Evolutionary conservation across 2,797 vertebrate species (phyloP), one percentile per base, ranked within the genome.

Genomic region (Cyprinella venusta): DNA sequence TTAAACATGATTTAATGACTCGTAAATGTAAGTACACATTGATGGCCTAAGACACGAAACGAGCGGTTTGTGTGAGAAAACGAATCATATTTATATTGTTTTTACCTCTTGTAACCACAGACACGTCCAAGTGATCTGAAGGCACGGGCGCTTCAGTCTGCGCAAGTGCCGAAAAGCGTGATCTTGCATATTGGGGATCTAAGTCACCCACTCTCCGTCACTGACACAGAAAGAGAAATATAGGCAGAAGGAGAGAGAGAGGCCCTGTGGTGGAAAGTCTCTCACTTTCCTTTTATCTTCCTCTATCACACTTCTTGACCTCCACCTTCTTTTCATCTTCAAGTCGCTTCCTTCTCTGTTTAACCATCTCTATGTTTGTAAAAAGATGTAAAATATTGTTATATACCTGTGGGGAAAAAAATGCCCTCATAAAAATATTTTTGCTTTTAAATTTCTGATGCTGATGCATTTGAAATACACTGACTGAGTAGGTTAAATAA

Each of bases 201-300:
- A 42, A 19, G n/a, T 52, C 69, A 40, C 40, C 50, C 16, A 54
- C 52, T 3, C 54, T 64, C n/a, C 8, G 0, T 54, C 48, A 15
- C 33, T 61, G 59, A 33, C n/a, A 65, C 19, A 71, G 64, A 16
- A 38, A 56, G 48, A 59, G 18, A 79, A 56, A 70, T 19, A 33
- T n/a, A 75, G 78, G 30, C 19, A 45, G 40, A 79, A 52, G 33
- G 36, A 83, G 61, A 33, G 70, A 33, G 70, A 75, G 67, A 40
- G 38, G 30, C 74, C 26, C 42, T 67, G 19, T 79, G 64, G 45
- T 84, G 88, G 82, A 36, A 36, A 50, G 61, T 71, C n/a, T 83
- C 86, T 84, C 69, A 33, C 33, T 68, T 30, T 81, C 80, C 67
- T 79, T 85, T 68, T 70, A 81, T 82, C 81, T 63, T 54, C 65